Evolutionary conservation across 1,140 invertebrate species (phyloP).

Genomic region (Atopsyche davidsoni): DNA sequence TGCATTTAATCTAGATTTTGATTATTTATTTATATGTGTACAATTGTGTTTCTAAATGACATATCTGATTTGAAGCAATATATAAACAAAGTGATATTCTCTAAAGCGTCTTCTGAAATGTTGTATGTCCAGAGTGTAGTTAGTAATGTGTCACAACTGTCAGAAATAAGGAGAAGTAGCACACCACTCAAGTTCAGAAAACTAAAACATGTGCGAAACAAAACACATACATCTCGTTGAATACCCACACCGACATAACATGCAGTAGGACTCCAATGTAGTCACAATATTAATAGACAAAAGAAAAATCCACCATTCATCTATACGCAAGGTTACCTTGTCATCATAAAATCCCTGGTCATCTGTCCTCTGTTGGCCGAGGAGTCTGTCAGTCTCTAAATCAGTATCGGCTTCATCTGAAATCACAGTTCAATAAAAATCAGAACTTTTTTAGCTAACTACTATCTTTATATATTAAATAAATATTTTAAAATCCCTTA

Average conservation of each 20-base stretch:
- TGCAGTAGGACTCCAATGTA: slow-evolving; percentile 14
- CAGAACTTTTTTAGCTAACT: neutral
- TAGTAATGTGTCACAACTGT: slow-evolving; percentile 12
- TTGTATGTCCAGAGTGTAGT: slow-evolving; percentile 15
- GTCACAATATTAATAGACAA: slow-evolving; percentile 12
- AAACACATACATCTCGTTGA: slow-evolving; percentile 7
- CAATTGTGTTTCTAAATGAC: too few relatives aligned
- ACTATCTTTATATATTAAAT: neutral
- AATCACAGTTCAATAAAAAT: slow-evolving; percentile 22
- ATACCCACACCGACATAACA: slow-evolving; percentile 17
- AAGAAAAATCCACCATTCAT: neutral
- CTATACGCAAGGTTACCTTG: slow-evolving; percentile 48
- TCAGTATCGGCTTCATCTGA: slow-evolving; percentile 81
- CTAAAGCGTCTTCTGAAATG: slow-evolving; percentile 14
- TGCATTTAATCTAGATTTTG: too few relatives aligned
- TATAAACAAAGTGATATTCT: slow-evolving; percentile 15
- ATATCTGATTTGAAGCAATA: slow-evolving; percentile 13
- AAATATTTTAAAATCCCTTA: neutral
- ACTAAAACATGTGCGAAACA: slow-evolving; percentile 17
- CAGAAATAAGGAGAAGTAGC: slow-evolving; percentile 17
- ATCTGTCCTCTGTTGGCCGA: slow-evolving; percentile 83
- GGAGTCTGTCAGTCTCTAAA: slow-evolving; percentile 79
- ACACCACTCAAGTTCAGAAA: slow-evolving; percentile 21
- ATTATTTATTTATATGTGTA: too few relatives aligned
- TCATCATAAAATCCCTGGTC: slow-evolving; percentile 88